Conservation (phyloP, 2,113 vertebrate species). For the Heterocephalus glaber region DNA sequence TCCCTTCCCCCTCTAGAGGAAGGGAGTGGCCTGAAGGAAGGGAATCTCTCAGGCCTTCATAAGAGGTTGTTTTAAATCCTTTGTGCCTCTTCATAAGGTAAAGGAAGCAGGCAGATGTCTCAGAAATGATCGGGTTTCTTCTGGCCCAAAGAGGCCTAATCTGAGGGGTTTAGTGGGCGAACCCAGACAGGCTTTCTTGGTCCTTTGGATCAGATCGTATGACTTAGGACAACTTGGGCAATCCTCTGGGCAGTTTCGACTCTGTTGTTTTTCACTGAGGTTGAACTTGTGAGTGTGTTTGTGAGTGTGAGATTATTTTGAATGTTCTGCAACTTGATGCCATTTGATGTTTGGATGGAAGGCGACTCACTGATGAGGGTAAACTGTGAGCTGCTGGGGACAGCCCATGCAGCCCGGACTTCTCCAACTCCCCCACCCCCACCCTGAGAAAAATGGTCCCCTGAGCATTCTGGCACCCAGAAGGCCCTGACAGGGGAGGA, state of each 20-base stretch:
- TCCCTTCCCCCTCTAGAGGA: not conserved
- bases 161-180: not conserved
- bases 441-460: rapidly evolving
- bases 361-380: not conserved
- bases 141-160: not conserved
- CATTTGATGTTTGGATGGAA: not conserved
- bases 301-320: not conserved
- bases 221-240: not conserved
- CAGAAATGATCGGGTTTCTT: not conserved
- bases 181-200: rapidly evolving
- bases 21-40: too few relatives aligned
- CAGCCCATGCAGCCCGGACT: rapidly evolving
- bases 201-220: too few relatives aligned
- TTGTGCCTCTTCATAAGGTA: not conserved
- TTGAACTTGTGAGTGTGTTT: not conserved
- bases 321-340: not conserved
- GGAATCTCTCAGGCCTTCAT: not conserved
- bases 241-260: not conserved
- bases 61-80: not conserved
- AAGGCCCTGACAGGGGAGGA: not conserved
- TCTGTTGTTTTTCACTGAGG: not conserved
- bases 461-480: too few relatives aligned
- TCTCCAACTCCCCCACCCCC: not conserved
- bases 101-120: not conserved
- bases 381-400: rapidly evolving